Conservation (phyloP, 2,797 vertebrate genomes). For the Poecilia gillii region DNA sequence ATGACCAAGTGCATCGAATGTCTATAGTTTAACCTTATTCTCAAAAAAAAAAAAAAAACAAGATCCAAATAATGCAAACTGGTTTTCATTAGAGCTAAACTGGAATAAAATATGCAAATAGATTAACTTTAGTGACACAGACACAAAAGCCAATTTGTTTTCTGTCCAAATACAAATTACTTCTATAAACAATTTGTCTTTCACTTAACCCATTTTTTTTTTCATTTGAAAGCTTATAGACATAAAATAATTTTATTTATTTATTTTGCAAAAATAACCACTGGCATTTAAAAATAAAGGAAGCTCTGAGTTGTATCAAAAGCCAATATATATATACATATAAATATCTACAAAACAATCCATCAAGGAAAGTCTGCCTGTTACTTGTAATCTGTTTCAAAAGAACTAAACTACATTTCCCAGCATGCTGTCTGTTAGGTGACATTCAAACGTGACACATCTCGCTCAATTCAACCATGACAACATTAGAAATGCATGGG, state of each 20-base stretch:
- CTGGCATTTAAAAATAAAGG: conserved; percentile 31
- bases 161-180: conserved; percentile 36
- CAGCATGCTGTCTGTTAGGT: conserved; percentile 37
- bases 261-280: conserved; percentile 30
- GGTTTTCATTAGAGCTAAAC: conserved; percentile 32
- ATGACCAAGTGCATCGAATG: conserved; percentile 38
- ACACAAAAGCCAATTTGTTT: conserved; percentile 51
- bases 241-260: conserved; percentile 30
- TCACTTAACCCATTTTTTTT: conserved; percentile 43
- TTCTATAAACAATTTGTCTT: conserved; percentile 61
- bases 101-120: conserved; percentile 19
- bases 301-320: conserved; percentile 73
- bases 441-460: conserved; percentile 46
- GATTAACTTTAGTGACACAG: conserved; percentile 9
- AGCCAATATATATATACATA: conserved; percentile 81
- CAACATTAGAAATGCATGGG: conserved; percentile 50
- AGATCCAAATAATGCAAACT: conserved; percentile 29
- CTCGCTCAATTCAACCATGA: conserved; percentile 28
- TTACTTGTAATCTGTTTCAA: conserved; percentile 37
- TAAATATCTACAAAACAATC: conserved; percentile 83
- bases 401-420: conserved; percentile 32
- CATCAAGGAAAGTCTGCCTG: conserved; percentile 36
- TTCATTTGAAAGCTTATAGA: conserved; percentile 55
- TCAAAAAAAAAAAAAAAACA: not conserved
- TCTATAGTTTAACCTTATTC: conserved; percentile 31